Base-by-base conservation (phyloP, 2,888 invertebrate genomes). In the Watsonalla cultraria region DNA sequence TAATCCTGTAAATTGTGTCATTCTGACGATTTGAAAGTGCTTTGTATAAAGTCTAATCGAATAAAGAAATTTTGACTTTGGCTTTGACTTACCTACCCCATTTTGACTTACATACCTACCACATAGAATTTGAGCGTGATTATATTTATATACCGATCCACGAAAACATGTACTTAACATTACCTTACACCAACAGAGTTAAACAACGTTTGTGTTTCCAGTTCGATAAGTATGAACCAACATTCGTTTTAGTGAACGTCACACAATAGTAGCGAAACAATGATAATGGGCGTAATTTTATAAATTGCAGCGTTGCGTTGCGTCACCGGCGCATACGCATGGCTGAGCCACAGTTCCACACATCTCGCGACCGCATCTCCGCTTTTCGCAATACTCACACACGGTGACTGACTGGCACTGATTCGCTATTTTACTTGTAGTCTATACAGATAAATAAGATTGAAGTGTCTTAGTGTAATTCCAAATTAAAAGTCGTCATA, bases 351-450 rank as follows among this genome's bases (percentile, higher is more conserved):
- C 66, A 64, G 71, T 57, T 63, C 61, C 60, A 60, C 66, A 64
- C 75, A 78, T 77, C 74, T 74, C 63, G 61, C 62, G 66, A 58
- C 65, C 70, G 64, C 72, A 74, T 77, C 77, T 72, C 72, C 68
- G 72, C 63, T 76, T 67, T 76, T 69, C 68, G 73, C 65, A 77
- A 76, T 57, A 42, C 14, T 49, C 49, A 70, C 69, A 68, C 56
- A 73, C 68, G 47, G 64, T 34, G 54, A 53, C 54, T 51, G 63
- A 58, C 61, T 53, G 51, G 59, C n/a, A 47, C 15, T 54, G 57
- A 62, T 24, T 24, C 42, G 11, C 42, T 46, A 46, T 15, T 46
- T 45, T n/a, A n/a, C n/a, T n/a, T 24, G 24, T 24, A 1, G 4
- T 24, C 24, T 4, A 24, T 24, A 24, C 24, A 24, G 24, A 24